A percentile compares a stretch with the other conserved stretches of the same genome.
Conservation (phyloP, 2,888 invertebrate species). For the Meandrusa payeni region DNA sequence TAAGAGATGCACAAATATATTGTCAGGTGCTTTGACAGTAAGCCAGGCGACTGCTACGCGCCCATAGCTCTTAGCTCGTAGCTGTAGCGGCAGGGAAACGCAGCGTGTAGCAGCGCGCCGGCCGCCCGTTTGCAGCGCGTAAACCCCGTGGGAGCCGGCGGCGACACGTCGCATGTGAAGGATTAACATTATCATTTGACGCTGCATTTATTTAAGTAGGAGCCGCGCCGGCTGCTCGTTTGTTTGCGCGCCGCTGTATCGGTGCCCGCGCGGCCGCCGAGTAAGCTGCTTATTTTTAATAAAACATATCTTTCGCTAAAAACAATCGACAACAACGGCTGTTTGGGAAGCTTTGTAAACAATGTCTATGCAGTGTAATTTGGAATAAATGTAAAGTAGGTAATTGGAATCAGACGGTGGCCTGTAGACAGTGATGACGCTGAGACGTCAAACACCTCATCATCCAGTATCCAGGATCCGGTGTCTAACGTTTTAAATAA, state of each 20-base stretch:
- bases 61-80: too few species aligned
- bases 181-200: slow-evolving; percentile 79
- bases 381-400: too few species aligned
- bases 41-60: too few species aligned
- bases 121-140: slow-evolving; percentile 46
- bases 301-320: slow-evolving; percentile 20
- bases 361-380: too few species aligned
- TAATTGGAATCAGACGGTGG: background rate
- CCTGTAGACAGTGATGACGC: too few species aligned
- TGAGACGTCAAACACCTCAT: too few species aligned
- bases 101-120: slow-evolving; percentile 25
- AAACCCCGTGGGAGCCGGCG: slow-evolving; percentile 69
- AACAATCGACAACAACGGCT: slow-evolving; percentile 5
- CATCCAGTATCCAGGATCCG: too few species aligned
- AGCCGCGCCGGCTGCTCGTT: slow-evolving; percentile 30
- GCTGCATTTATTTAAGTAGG: slow-evolving; percentile 74
- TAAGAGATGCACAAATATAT: too few species aligned
- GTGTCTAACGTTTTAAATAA: too few species aligned
- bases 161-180: slow-evolving; percentile 69
- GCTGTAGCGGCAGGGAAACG: too few species aligned
- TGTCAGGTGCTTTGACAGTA: too few species aligned
- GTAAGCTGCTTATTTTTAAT: slow-evolving; percentile 24
- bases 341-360: too few species aligned
- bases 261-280: slow-evolving; percentile 12
- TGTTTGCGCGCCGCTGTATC: slow-evolving; percentile 28